Conservation (phyloP, 2,113 vertebrate species). For the Silurus asotus region DNA sequence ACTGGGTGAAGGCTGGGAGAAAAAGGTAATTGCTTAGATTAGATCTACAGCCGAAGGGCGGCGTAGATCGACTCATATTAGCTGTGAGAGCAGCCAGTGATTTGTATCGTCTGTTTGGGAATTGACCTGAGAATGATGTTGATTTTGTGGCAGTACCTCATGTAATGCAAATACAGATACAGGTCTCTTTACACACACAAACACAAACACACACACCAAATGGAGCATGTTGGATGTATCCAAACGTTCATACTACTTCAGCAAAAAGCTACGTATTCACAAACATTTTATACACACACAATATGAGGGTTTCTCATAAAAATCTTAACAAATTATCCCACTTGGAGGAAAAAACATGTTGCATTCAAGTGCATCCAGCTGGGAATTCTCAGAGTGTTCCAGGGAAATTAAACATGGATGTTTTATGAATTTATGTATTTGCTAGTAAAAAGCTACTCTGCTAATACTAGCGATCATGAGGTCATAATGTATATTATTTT, state of each 20-base stretch:
- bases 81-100: neutral
- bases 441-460: neutral
- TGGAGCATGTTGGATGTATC: neutral
- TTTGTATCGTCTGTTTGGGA: slow-evolving; percentile 35
- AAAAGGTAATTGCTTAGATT: slow-evolving; percentile 51
- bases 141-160: slow-evolving; percentile 16
- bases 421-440: neutral
- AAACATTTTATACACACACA: slow-evolving; percentile 3
- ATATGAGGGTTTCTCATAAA: slow-evolving; percentile 4
- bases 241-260: neutral
- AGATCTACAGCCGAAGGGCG: slow-evolving; percentile 39
- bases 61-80: slow-evolving; percentile 32
- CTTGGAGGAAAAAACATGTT: neutral
- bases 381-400: neutral
- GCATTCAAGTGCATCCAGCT: neutral
- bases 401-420: neutral
- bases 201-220: neutral
- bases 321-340: too few relatives aligned
- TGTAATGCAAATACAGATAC: neutral
- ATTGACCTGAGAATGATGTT: slow-evolving; percentile 28
- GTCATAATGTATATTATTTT: neutral
- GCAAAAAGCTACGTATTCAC: neutral
- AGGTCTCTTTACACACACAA: neutral
- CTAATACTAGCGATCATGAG: neutral
- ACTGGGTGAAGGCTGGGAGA: slow-evolving; percentile 37